Base-by-base conservation (phyloP, 1,140 invertebrate genomes). In the Popillia japonica region DNA sequence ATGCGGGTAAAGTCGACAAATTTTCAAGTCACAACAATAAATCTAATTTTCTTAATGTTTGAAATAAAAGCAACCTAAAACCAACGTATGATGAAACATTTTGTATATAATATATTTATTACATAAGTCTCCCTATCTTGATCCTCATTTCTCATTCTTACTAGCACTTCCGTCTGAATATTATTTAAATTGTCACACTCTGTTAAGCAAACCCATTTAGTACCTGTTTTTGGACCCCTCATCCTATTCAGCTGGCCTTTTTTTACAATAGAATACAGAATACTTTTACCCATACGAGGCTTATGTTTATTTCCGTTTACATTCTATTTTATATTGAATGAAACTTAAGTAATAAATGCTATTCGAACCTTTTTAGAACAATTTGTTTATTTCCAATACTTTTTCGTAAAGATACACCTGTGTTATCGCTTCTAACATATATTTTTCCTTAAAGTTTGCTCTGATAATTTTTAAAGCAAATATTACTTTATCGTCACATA, bases 191-290 rank as follows among this genome's bases (percentile, higher is more conserved):
- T 20, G 22, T 68, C 22, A 68, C 27, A n/a, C 8, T 68, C 22
- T 20, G 23, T 68, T 68, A 68, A 27, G 27, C 61, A 68, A 68
- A 68, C 7, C 61, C 20, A 68, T 68, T 68, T 68, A 68, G 8
- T 68, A 68, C 61, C 61, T 68, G 61, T 68, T 68, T 68, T 34
- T 4, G 27, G 20, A 64, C 20, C 20, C 61, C 22, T 55, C n/a
- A 17, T 55, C 48, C 48, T n/a, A 17, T 55, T 17, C 48, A 55
- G 2, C 48, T 55, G 48, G 11, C 48, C 48, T 55, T 55, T 55
- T 44, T 55, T 55, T 14, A 0, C 6, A 55, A 3, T 10, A 55
- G 10, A 17, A 4, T 34, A 34, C 27, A 34, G 14, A 55, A 17
- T 55, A 17, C 14, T 0, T 55, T 3, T 55, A 17, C 17, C 14